Base-by-base conservation (phyloP, 2,888 invertebrate genomes). In the Thelaira solivaga region DNA sequence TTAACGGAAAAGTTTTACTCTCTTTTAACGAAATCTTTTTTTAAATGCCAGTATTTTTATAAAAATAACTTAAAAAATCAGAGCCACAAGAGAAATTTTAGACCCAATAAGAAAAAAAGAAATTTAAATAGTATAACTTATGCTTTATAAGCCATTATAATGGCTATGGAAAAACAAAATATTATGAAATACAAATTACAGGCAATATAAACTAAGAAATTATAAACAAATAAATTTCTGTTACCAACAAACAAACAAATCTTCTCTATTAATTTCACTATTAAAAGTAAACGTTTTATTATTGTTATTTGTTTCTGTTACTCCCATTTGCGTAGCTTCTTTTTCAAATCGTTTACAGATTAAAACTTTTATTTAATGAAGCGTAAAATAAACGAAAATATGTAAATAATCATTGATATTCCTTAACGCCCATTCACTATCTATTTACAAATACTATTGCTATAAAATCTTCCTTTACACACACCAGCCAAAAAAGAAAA, bases 301-400 rank as follows among this genome's bases (percentile, higher is more conserved):
- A 20, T 45, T 64, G 8, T 68, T 45, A 29, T 43, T 41, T 62
- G 10, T 59, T 64, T 55, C 13, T 47, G 68, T 67, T 55, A 47
- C 62, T 73, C 77, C 77, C 77, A 8, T 77, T 68, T 64, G 68
- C 10, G 34, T 59, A 24, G n/a, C n/a, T n/a, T n/a, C 39, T 77
- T 73, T 57, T 73, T 77, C 72, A 73, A 77, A 77, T 73, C 77
- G 77, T 57, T 64, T 43, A 57, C 68, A 77, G 72, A 77, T 77
- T 72, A 77, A 77, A 77, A 77, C 72, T 68, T 65, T 77, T 68
- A 64, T 62, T 68, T 73, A 77, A 77, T 77, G 73, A 77, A 62
- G 77, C 77, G 64, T 73, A 59, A 77, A 77, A 76, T 76, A 71
- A 62, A 61, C 18, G 45, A 51, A 76, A 76, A 62, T 65, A 55